phyloP scores from a whole-genome alignment of 2,888 invertebrate species.

The Gisinianus flammeolus region DNA sequence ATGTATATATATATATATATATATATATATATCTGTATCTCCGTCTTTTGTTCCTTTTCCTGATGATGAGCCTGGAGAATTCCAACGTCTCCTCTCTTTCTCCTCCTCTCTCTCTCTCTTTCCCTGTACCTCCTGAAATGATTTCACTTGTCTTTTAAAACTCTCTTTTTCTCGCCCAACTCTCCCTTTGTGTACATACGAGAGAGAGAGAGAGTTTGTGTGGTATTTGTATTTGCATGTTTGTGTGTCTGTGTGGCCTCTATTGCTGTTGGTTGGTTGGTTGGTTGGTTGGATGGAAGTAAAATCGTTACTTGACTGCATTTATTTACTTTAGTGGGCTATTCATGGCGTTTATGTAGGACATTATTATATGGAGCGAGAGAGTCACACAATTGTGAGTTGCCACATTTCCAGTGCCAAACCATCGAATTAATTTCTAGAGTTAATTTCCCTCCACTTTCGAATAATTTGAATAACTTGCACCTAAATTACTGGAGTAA shows the following conservation, averaged over 20 bases:
- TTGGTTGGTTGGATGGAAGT: too few relatives aligned
- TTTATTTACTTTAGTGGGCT: background rate
- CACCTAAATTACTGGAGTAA: background rate
- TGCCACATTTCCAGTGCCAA: slow-evolving; percentile 5
- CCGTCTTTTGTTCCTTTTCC: background rate
- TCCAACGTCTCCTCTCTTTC: background rate
- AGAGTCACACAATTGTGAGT: background rate
- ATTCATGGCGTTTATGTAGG: background rate
- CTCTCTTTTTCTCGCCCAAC: too few relatives aligned
- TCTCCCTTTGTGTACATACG: too few relatives aligned
- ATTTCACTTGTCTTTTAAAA: too few relatives aligned
- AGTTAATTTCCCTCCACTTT: slow-evolving; percentile 5
- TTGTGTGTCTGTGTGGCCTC: too few relatives aligned
- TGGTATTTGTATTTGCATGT: too few relatives aligned
- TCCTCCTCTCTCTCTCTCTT: background rate
- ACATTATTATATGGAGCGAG: background rate
- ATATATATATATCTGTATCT: too few relatives aligned
- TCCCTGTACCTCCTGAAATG: too few relatives aligned
- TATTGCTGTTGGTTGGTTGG: too few relatives aligned
- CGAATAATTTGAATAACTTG: slow-evolving; percentile 5
- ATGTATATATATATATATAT: too few relatives aligned
- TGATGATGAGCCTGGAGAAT: background rate
- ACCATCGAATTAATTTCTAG: slow-evolving; percentile 20
- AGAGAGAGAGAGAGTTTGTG: too few relatives aligned
- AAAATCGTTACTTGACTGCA: background rate